Percentiles rank a stretch among this genome's conserved stretches.
These are phyloP conservation scores for Gorilla gorilla DNA, from an alignment of 2,113 vertebrate genomes.

Conservation along the genomic window DNA sequence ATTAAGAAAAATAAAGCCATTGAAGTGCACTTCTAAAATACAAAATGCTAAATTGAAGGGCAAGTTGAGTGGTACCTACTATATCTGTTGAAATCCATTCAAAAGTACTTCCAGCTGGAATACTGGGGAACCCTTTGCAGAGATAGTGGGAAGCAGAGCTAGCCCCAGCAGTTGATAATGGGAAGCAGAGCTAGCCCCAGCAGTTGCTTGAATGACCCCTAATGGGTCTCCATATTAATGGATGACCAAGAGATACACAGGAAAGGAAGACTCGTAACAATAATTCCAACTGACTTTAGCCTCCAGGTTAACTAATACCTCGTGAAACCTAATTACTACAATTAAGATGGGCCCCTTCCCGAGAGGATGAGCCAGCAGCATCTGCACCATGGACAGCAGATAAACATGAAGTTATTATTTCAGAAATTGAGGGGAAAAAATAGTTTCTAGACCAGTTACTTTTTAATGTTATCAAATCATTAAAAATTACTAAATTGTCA, in stretches of 20 bases:
- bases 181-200: neutral
- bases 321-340: neutral
- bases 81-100: neutral
- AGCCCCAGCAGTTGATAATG: neutral
- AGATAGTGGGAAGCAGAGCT: neutral
- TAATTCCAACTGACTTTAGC: neutral
- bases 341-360: neutral
- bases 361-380: neutral
- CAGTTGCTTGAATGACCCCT: neutral
- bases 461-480: neutral
- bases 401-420: neutral
- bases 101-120: neutral
- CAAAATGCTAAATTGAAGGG: neutral
- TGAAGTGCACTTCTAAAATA: neutral
- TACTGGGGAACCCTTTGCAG: neutral
- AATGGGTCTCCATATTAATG: neutral
- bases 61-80: neutral
- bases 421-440: neutral
- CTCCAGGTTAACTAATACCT: neutral
- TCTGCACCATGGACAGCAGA: neutral
- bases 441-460: neutral
- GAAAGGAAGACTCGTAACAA: neutral
- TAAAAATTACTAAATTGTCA: constrained; percentile 30
- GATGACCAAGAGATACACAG: neutral
- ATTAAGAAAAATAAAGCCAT: neutral